Percentiles rank a stretch among this genome's conserved stretches.
phyloP scores from a whole-genome alignment of 2,888 invertebrate species.

The Cylloceria caligata region DNA sequence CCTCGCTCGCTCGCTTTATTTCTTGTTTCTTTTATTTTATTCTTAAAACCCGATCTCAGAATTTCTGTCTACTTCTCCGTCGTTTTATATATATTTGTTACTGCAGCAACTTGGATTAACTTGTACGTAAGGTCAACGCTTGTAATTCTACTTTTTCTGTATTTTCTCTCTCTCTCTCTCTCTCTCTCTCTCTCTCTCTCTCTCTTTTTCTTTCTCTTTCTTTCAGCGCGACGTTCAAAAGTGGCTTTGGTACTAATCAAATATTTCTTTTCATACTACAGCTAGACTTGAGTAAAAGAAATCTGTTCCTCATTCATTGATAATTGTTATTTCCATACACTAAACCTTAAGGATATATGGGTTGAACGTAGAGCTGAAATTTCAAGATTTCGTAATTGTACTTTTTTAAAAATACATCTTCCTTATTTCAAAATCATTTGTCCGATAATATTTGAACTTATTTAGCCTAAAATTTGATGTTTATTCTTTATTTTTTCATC shows the following conservation, averaged over 20 bases:
- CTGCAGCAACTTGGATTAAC: not conserved
- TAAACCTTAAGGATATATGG: constrained; percentile 5
- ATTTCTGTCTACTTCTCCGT: constrained; percentile 9
- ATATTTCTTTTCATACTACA: constrained; percentile 39
- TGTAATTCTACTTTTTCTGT: not conserved
- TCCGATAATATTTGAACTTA: no score
- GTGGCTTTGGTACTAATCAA: constrained; percentile 62
- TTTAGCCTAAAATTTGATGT: no score
- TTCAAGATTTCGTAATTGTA: not conserved
- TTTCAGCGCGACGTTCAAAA: constrained; percentile 51
- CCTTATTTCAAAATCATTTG: no score
- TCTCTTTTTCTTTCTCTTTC: no score
- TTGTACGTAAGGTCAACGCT: not conserved
- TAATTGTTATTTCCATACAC: constrained; percentile 3
- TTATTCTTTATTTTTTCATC: no score
- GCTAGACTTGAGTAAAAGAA: constrained; percentile 31
- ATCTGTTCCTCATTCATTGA: constrained; percentile 23
- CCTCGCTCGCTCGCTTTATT: constrained; percentile 23
- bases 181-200: no score
- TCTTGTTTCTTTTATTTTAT: not conserved
- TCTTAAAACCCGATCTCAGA: not conserved
- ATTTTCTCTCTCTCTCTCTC: constrained; percentile 12
- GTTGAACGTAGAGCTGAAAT: not conserved
- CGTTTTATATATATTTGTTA: not conserved
- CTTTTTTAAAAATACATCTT: no score